Evolutionary conservation across 1,140 invertebrate genomes (phyloP).

Genomic region (Littorina saxatilis): DNA sequence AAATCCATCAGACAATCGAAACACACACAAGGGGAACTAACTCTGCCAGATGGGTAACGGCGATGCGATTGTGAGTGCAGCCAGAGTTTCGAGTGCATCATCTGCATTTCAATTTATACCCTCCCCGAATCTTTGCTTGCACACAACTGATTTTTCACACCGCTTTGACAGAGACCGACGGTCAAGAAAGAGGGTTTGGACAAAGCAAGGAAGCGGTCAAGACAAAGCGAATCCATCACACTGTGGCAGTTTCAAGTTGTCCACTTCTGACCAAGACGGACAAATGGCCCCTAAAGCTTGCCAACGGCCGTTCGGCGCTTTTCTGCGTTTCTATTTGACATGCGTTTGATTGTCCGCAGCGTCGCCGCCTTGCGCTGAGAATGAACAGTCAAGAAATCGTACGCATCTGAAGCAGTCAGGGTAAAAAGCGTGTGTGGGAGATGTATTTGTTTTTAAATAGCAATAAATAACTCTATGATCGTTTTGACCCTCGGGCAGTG

Average conservation of each 20-base stretch:
- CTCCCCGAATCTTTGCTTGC: not conserved
- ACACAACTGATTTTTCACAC: not conserved
- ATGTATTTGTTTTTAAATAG: not conserved
- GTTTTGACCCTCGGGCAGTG: not conserved
- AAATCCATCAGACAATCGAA: too few relatives aligned
- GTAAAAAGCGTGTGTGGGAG: not conserved
- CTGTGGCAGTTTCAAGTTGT: not conserved
- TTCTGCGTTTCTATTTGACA: not conserved
- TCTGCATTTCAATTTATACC: slow-evolving; percentile 13
- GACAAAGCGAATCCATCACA: slow-evolving; percentile 11
- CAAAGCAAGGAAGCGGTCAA: not conserved
- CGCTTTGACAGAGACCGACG: not conserved
- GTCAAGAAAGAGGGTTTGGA: not conserved
- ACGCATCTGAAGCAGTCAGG: not conserved
- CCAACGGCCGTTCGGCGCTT: not conserved
- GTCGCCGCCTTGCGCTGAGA: not conserved
- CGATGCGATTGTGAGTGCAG: not conserved
- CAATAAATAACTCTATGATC: not conserved
- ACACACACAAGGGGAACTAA: too few relatives aligned
- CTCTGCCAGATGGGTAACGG: not conserved
- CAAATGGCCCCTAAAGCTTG: too few relatives aligned
- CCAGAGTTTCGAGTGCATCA: slow-evolving; percentile 5
- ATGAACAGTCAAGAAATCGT: not conserved
- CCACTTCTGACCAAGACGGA: not conserved
- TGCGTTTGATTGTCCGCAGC: not conserved